A percentile compares a stretch with the other conserved stretches of the same genome.
Evolutionary conservation across 2,888 invertebrate genomes (phyloP).

Genomic region (Pocota personata): DNA sequence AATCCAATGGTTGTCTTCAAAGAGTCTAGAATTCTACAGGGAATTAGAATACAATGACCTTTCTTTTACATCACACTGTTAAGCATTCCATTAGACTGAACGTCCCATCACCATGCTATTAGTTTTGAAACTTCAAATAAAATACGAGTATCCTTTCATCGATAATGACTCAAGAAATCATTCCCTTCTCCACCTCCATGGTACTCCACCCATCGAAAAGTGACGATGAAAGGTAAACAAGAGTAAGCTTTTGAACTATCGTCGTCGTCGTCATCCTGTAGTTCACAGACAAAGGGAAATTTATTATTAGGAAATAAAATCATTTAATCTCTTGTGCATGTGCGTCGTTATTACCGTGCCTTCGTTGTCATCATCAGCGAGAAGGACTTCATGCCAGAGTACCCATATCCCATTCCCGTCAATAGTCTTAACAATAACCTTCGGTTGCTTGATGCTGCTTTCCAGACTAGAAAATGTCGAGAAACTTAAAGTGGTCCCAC

Average conservation of each 20-base stretch:
- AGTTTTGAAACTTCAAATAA: conserved; percentile 45
- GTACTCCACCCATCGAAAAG: conserved; percentile 4
- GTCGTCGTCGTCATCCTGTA: conserved; percentile 17
- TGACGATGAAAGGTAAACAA: conserved; percentile 64
- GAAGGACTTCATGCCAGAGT: conserved; percentile 28
- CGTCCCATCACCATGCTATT: neutral
- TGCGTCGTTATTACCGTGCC: conserved; percentile 19
- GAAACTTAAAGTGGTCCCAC: neutral
- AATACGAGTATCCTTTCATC: conserved; percentile 40
- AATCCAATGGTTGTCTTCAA: too few relatives aligned
- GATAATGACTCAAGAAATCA: conserved; percentile 48
- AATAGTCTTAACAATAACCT: conserved; percentile 17
- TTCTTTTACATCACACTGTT: conserved; percentile 28
- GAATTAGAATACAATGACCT: neutral
- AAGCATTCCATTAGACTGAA: neutral
- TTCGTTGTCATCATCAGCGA: conserved; percentile 11
- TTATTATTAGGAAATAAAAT: conserved; percentile 72
- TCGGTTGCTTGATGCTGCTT: conserved; percentile 1
- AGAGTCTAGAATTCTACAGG: neutral
- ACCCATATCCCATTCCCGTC: neutral
- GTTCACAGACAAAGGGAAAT: conserved; percentile 63
- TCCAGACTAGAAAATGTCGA: conserved; percentile 28
- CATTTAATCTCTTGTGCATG: conserved; percentile 62
- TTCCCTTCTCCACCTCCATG: neutral
- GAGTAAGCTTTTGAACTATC: conserved; percentile 65